Conservation (phyloP, 2,797 vertebrate species). For the Enteromius anoplus region DNA sequence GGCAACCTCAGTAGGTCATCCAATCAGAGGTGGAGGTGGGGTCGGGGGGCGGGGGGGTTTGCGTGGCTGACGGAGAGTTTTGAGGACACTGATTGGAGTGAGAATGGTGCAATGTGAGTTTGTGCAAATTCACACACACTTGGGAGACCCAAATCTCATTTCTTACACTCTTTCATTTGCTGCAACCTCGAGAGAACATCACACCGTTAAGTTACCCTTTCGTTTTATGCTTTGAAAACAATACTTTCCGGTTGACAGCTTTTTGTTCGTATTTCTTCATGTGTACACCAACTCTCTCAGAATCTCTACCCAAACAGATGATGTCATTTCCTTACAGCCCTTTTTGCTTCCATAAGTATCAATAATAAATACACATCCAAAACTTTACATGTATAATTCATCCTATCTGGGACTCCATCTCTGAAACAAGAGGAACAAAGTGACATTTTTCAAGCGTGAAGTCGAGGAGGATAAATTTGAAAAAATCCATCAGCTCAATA, state of each 20-base stretch:
- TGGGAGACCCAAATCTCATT: slow-evolving; percentile 32
- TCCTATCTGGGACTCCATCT: slow-evolving; percentile 38
- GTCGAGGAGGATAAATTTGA: background rate
- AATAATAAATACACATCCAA: slow-evolving; percentile 52
- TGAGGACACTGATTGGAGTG: slow-evolving; percentile 64
- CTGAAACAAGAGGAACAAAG: slow-evolving; percentile 35
- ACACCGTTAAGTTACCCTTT: slow-evolving; percentile 14
- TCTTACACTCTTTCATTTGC: slow-evolving; percentile 23
- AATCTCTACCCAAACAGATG: background rate
- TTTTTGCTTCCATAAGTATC: slow-evolving; percentile 44
- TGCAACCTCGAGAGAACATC: slow-evolving; percentile 29
- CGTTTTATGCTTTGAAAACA: background rate
- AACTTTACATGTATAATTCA: slow-evolving; percentile 56
- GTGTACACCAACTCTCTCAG: background rate
- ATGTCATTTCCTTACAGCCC: slow-evolving; percentile 29
- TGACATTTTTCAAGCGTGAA: slow-evolving; percentile 9
- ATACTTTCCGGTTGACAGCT: background rate
- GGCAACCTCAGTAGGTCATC: slow-evolving; percentile 84
- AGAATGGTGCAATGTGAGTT: slow-evolving; percentile 61
- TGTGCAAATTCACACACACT: slow-evolving; percentile 38
- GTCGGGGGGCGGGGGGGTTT: slow-evolving; percentile 52
- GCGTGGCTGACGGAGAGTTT: slow-evolving; percentile 53
- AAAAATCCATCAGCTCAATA: slow-evolving; percentile 48
- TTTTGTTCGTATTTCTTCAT: background rate
- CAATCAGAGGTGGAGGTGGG: slow-evolving; percentile 80